These are phyloP conservation scores for Andrena haemorrhoa DNA, from an alignment of 2,888 invertebrate genomes.

Conservation along the genomic window DNA sequence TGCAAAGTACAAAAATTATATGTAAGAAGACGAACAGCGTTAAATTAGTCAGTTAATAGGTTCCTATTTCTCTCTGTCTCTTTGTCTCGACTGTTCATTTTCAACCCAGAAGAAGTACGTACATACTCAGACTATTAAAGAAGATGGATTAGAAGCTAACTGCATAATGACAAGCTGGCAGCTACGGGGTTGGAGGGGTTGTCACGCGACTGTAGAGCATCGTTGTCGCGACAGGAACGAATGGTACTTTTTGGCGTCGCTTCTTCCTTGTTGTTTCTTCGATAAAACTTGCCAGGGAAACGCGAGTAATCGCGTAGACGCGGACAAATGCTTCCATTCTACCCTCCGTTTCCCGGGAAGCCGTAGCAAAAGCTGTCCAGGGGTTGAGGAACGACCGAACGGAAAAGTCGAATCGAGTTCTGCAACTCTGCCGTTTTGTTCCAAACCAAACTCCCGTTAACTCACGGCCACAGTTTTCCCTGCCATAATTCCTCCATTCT, in stretches of 20 bases:
- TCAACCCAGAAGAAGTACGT: neutral
- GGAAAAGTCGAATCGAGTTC: neutral
- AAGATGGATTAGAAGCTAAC: conserved; percentile 66
- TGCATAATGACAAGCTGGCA: conserved; percentile 56
- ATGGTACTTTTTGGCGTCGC: neutral
- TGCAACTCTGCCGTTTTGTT: neutral
- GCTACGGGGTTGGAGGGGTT: conserved; percentile 9
- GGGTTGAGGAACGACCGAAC: neutral
- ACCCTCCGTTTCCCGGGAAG: neutral
- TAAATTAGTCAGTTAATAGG: no score
- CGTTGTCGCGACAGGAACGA: conserved; percentile 10
- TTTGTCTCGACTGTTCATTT: neutral
- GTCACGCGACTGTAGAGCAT: conserved; percentile 29
- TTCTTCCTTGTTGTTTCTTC: conserved; percentile 6
- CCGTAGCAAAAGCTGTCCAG: conserved; percentile 1
- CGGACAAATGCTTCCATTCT: conserved; percentile 11
- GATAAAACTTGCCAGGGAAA: conserved; percentile 29
- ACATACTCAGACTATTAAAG: neutral
- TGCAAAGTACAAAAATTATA: no score
- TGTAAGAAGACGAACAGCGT: no score
- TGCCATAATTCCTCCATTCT: neutral
- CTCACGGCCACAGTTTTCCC: no score
- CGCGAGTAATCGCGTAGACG: neutral
- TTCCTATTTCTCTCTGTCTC: neutral
- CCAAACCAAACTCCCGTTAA: neutral